Conservation (phyloP, 2,797 vertebrate genomes). For the Dallia pectoralis region DNA sequence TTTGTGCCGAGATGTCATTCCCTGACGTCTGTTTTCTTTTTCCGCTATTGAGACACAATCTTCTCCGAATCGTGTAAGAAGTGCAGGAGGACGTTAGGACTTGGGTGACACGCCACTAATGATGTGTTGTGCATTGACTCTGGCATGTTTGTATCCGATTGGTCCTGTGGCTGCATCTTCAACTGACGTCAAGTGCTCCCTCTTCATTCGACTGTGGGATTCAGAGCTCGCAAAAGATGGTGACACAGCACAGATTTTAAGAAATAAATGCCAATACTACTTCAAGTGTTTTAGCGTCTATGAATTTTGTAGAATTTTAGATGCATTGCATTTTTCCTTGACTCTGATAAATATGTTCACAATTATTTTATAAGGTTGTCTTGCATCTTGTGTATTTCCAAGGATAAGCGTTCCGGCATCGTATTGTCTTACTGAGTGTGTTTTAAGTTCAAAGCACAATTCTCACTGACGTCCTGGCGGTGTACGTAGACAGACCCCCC, state of each 20-base stretch:
- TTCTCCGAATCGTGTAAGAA: neutral
- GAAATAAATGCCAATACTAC: too few species aligned
- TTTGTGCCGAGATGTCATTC: neutral
- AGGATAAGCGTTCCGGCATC: too few species aligned
- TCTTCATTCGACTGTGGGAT: slow-evolving; percentile 66
- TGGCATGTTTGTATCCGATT: slow-evolving; percentile 69
- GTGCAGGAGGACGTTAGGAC: slow-evolving; percentile 43
- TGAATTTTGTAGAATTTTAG: neutral
- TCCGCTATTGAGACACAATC: neutral
- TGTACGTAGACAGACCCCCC: neutral
- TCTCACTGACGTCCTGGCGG: neutral
- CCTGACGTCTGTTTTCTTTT: neutral
- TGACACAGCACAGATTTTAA: slow-evolving; percentile 1
- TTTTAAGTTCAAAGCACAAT: too few species aligned
- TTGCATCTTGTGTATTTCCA: too few species aligned
- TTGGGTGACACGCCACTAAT: slow-evolving; percentile 51
- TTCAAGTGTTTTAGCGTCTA: too few species aligned
- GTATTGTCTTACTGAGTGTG: too few species aligned
- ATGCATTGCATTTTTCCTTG: too few species aligned
- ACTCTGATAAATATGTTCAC: too few species aligned
- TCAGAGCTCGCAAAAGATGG: slow-evolving; percentile 5
- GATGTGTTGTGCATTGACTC: slow-evolving; percentile 48
- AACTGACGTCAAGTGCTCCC: slow-evolving; percentile 76
- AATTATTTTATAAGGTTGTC: too few species aligned
- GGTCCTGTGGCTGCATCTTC: slow-evolving; percentile 72